Base-by-base conservation (phyloP, 2,113 vertebrate species). In the Pygoscelis adeliae region DNA sequence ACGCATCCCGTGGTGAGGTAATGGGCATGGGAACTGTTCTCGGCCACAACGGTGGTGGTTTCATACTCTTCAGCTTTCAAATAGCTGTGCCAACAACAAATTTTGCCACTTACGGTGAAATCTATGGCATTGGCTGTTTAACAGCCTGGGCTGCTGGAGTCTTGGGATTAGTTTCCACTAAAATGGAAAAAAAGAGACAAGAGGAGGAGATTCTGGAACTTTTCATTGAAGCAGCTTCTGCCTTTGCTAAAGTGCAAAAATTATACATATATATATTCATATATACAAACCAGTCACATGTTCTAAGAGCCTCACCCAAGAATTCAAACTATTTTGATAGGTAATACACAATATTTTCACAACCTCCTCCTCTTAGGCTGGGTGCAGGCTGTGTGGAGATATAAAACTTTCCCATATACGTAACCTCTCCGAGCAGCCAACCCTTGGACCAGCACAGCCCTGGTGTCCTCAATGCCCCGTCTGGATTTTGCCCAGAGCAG, bases 311-410 rank as follows among this genome's bases (percentile, higher is more conserved):
- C 58, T 89, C 73, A 91, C 25, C 38, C 62, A 96, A 79, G 83
- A 91, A 87, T 76, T 90, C 70, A 11, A 94, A 90, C 50, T 77
- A 62, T 89, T 95, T 70, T 65, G 32, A 77, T 50, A 67, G 46
- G 42, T 53, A 46, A 63, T 34, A 26, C 8, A 63, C 38, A 58
- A 1, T 21, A 49, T 70, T 87, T 67, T 62, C 46, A 55, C 46
- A 82, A 79, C 59, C 71, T 87, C 78, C 71, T 90, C 74, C 84
- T 83, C 83, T 65, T 13, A 46, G 15, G 20, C 80, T 66, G 55
- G 52, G 25, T 22, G 20, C 34, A 53, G 55, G 52, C 14, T 66
- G 36, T 16, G 49, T 38, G 11, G 8, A 36, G 44, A 47, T 30
- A 50, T 29, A 76, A 59, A 67, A 29, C 27, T 44, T 76, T 42